These are phyloP conservation scores for Fabriciana adippe DNA, from an alignment of 2,888 invertebrate genomes.

Conservation along the genomic window DNA sequence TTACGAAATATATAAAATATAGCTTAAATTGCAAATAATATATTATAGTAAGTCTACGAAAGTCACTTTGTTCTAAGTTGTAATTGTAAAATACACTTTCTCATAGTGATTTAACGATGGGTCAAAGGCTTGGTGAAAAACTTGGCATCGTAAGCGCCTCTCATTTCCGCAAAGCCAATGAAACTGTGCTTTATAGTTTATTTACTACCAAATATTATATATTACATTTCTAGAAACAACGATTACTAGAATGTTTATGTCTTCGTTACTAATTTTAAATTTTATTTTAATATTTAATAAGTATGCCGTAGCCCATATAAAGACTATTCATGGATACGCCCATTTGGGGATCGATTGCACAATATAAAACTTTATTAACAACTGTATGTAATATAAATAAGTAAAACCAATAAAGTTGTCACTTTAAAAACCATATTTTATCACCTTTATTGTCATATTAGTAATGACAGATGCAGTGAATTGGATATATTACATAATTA, in stretches of 20 bases:
- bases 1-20: neutral
- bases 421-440: constrained; percentile 11
- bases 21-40: constrained; percentile 4
- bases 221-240: constrained; percentile 41
- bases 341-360: constrained; percentile 12
- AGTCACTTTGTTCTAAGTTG: constrained; percentile 16
- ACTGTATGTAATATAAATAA: constrained; percentile 7
- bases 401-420: constrained; percentile 6
- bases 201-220: constrained; percentile 56
- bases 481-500: constrained; percentile 7
- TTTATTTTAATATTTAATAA: constrained; percentile 10
- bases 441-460: constrained; percentile 10
- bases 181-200: constrained; percentile 47
- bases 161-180: constrained; percentile 52
- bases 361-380: constrained; percentile 4
- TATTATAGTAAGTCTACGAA: constrained; percentile 1
- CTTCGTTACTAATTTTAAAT: constrained; percentile 29
- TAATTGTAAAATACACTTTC: constrained; percentile 35
- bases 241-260: constrained; percentile 1
- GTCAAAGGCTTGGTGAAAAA: constrained; percentile 53
- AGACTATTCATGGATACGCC: constrained; percentile 9
- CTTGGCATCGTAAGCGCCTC: constrained; percentile 53
- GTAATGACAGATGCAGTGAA: constrained; percentile 7
- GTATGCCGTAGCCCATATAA: neutral
- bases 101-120: constrained; percentile 46